Evolutionary conservation across 1,140 invertebrate genomes (phyloP), one percentile per base, ranked within the genome.

Genomic region (Globodera ellingtonae): DNA sequence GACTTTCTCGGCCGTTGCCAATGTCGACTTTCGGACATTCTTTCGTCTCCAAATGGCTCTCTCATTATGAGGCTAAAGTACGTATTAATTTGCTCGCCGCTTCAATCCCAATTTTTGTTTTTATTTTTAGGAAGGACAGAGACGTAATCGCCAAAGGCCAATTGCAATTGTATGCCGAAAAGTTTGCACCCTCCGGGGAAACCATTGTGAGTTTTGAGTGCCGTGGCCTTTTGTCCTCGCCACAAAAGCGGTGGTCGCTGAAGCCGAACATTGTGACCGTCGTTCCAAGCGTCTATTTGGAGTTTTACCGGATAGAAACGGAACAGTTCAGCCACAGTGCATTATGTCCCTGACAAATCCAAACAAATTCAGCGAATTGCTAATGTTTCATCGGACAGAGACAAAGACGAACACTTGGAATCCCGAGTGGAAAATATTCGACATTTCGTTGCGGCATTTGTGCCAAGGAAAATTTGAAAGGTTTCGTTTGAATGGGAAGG

Each of bases 321-420:
- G 67, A 70, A 44, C 67, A 70, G 67, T 18, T 15, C 4, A 35
- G 46, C 6, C 7, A 3, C 67, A 47, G 2, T 35, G 21, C 6
- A 67, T 21, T 18, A 1, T 65, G 59, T 65, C 66, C 3, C 35
- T 70, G 21, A 70, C 46, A 70, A 44, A 70, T 15, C 7, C 21
- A 44, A 4, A 18, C 18, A 6, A 35, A 44, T 47, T 70, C 3
- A 44, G 24, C 67, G 35, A 47, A 70, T n/a, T 10, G 21, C 67
- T 70, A 21, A 44, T 70, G 67, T 6, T 70, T 10, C 24, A 70
- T 44, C 21, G 67, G 67, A 70, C 67, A 35, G 67, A 70, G 67
- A 70, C 67, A 47, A 70, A 35, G 67, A 10, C 67, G 67, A 70
- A 70, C 67, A 70, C 67, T 24, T 70, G 67, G 67, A 70, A 70